These are phyloP conservation scores for Orientallactaga sibirica DNA, from an alignment of 2,797 vertebrate species.

Conservation along the genomic window DNA sequence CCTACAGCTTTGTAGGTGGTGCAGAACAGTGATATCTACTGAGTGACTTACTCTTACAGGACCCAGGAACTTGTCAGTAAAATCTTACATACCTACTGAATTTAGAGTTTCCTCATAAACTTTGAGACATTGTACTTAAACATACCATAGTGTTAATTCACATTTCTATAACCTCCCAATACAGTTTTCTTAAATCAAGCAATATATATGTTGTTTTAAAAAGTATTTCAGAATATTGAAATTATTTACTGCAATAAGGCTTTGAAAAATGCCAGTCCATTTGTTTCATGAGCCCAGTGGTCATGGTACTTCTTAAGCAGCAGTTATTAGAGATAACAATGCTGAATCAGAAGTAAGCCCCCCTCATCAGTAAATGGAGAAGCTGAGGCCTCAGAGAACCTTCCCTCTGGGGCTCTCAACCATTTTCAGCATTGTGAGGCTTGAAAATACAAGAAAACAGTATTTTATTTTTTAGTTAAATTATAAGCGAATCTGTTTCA, in stretches of 20 bases:
- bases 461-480: slow-evolving; percentile 83
- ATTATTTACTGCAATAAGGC: slow-evolving; percentile 40
- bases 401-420: slow-evolving; percentile 35
- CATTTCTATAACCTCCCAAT: neutral
- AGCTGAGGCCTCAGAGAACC: neutral
- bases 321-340: slow-evolving; percentile 73
- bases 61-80: neutral
- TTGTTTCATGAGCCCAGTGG: slow-evolving; percentile 74
- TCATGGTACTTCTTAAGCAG: slow-evolving; percentile 74
- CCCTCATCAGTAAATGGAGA: neutral
- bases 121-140: slow-evolving; percentile 3
- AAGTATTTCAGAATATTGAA: slow-evolving; percentile 30
- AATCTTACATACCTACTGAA: neutral
- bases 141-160: neutral
- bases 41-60: neutral
- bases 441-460: slow-evolving; percentile 82
- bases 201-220: slow-evolving; percentile 18
- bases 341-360: slow-evolving; percentile 60
- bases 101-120: slow-evolving; percentile 21
- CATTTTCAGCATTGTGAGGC: slow-evolving; percentile 80
- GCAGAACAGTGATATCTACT: neutral
- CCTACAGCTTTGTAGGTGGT: neutral
- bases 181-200: slow-evolving; percentile 22
- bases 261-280: slow-evolving; percentile 77
- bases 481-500: slow-evolving; percentile 87